Base-by-base conservation (phyloP, 2,888 invertebrate species). In the Petrolisthes cinctipes region DNA sequence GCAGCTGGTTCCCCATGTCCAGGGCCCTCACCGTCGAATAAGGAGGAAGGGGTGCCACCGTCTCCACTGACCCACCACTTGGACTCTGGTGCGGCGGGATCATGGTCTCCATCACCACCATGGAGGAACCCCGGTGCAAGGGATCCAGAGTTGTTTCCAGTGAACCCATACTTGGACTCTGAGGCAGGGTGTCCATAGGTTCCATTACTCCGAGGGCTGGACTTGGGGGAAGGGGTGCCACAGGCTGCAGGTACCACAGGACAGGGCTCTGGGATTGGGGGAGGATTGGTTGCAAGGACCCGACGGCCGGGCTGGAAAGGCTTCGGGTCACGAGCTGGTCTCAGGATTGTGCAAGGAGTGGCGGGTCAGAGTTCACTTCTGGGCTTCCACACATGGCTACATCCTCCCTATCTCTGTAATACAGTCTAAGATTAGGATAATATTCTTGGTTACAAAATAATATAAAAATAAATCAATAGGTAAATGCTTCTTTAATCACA, bases 401-500 rank as follows among this genome's bases (percentile, higher is more conserved):
- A 11, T 88, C 87, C 81, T 88, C 87, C 75, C 84, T 87, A 57
- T 84, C 87, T 80, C 87, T 88, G 81, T 9, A 83, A 66, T 57
- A n/a, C 68, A 6, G 68, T 17, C n/a, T n/a, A 20, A 51, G n/a
- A 66, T 54, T 20, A 80, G 54, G 20, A 78, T 14, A 0, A 37
- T 37, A 37, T 37, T 37, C 37, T 37, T 37, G 37, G 37, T 37
- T 37, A 37, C 37, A 37, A 37, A 37, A 37, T 37, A 37, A 37
- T 37, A 37, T 37, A 37, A 37, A 37, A 37, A 37, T 37, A 37
- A 37, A 37, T 37, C 37, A 37, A 37, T 37, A 37, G 37, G 37
- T 37, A 37, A 37, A 37, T 37, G 37, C 37, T 37, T 37, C 37
- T 37, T 37, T 37, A 37, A 37, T 37, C 37, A 37, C 37, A 37